These are phyloP conservation scores for Miniopterus natalensis DNA, from an alignment of 2,113 vertebrate genomes.

Conservation along the genomic window DNA sequence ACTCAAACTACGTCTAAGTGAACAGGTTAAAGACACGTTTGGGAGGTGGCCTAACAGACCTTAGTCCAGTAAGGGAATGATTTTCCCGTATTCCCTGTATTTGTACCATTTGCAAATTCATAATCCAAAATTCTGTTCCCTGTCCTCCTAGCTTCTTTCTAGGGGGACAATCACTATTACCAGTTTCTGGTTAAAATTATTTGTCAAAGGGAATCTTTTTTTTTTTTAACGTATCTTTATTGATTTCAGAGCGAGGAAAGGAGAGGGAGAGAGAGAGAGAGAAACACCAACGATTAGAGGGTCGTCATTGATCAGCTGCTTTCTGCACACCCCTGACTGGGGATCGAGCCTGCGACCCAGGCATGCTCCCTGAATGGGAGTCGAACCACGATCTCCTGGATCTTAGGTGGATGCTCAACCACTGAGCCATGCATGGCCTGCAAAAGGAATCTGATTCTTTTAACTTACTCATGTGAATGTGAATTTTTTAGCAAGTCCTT, in stretches of 20 bases:
- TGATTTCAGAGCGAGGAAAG: no score
- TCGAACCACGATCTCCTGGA: no score
- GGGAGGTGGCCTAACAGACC: neutral
- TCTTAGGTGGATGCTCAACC: no score
- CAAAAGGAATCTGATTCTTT: neutral
- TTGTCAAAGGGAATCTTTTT: neutral
- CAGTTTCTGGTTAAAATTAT: conserved; percentile 59
- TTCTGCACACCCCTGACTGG: no score
- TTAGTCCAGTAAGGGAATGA: neutral
- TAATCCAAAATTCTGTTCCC: neutral
- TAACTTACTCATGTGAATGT: conserved; percentile 3
- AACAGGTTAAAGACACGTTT: neutral
- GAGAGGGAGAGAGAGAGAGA: no score
- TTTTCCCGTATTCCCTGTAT: neutral
- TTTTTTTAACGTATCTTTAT: no score
- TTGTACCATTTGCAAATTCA: conserved; percentile 21
- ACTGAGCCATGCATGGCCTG: no score
- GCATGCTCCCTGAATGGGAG: no score
- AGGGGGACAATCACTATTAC: neutral
- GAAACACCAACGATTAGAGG: no score
- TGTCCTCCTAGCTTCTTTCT: neutral
- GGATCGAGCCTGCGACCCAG: no score
- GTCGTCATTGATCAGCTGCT: no score
- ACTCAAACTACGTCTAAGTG: neutral
- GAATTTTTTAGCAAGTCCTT: conserved; percentile 36